A percentile compares a stretch with the other conserved stretches of the same genome.
These are phyloP conservation scores for Eupeodes corollae DNA, from an alignment of 1,140 invertebrate species.

Conservation along the genomic window DNA sequence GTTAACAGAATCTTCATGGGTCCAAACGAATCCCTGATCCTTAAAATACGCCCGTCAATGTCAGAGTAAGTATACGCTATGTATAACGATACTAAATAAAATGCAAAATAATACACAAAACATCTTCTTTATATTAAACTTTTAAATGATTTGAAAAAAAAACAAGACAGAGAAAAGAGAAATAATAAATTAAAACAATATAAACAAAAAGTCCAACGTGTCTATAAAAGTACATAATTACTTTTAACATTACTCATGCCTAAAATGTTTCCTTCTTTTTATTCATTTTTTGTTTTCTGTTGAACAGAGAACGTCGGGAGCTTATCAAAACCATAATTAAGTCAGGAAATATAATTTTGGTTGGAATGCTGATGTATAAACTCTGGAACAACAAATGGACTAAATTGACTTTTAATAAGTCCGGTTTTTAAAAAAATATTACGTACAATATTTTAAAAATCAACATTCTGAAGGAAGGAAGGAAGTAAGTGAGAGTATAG, in stretches of 20 bases:
- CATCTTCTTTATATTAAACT: slow-evolving; percentile 1
- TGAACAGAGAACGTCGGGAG: slow-evolving; percentile 18
- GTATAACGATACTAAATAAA: background rate
- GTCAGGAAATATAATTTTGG: slow-evolving; percentile 27
- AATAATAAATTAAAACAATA: too few relatives aligned
- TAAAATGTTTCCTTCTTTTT: background rate
- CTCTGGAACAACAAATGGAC: slow-evolving; percentile 35
- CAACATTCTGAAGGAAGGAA: too few relatives aligned
- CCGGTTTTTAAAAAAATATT: too few relatives aligned
- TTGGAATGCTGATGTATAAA: slow-evolving; percentile 25
- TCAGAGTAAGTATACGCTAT: too few relatives aligned
- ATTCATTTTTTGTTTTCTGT: slow-evolving; percentile 4
- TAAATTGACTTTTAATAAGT: slow-evolving; percentile 21
- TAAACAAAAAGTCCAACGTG: too few relatives aligned
- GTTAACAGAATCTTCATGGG: too few relatives aligned
- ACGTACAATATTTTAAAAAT: too few relatives aligned
- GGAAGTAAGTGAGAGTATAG: too few relatives aligned
- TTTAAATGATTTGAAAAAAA: background rate
- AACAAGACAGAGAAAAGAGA: background rate
- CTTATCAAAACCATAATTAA: slow-evolving; percentile 25
- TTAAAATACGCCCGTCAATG: too few relatives aligned
- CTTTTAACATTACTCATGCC: background rate
- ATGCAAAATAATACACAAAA: too few relatives aligned
- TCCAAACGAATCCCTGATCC: too few relatives aligned
- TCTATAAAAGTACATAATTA: too few relatives aligned